Evolutionary conservation across 2,888 invertebrate species (phyloP), one percentile per base, ranked within the genome.

Genomic region (Mactromeris polynyma): DNA sequence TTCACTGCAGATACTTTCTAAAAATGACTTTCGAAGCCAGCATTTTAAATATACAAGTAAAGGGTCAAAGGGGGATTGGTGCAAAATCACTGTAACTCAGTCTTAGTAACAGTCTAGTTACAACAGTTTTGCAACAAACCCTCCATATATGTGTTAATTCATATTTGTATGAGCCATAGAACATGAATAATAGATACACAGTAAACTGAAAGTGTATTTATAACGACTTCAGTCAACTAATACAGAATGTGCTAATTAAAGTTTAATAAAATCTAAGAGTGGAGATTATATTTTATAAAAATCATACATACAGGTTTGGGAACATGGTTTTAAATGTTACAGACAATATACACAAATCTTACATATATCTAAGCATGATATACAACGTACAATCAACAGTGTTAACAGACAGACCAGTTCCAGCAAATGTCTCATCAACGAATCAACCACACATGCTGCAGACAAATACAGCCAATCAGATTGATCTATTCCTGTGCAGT

Each of bases 261-360:
- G n/a, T 26, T 64, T 64, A 64, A 64, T 64, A 26, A n/a, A 26
- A 64, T 64, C 58, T 64, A 64, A 64, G n/a, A 26, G 58, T 64
- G 58, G 58, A 4, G 58, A 26, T 26, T 7, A 64, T 26, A 64
- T 4, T 64, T n/a, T 64, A 7, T 26, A 64, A 58, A 26, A 19
- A 19, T 21, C 7, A 19, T n/a, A 58, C 6, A 2, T 64, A n/a
- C n/a, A 26, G 26, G 26, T 9, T 7, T 26, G 26, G 26, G 26
- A 11, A 26, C 26, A 26, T 64, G n/a, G 3, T 64, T 4, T 64
- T 26, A 26, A 26, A 46, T 46, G 46, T 46, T 46, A 46, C 1
- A 46, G 46, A 46, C 46, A 46, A 46, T 17, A 46, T 46, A 46
- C 6, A 46, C 11, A 46, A 46, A 9, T 46, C 26, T 64, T 21